These are phyloP conservation scores for Rhorus exstirpatorius DNA, from an alignment of 2,888 invertebrate species.

Conservation along the genomic window DNA sequence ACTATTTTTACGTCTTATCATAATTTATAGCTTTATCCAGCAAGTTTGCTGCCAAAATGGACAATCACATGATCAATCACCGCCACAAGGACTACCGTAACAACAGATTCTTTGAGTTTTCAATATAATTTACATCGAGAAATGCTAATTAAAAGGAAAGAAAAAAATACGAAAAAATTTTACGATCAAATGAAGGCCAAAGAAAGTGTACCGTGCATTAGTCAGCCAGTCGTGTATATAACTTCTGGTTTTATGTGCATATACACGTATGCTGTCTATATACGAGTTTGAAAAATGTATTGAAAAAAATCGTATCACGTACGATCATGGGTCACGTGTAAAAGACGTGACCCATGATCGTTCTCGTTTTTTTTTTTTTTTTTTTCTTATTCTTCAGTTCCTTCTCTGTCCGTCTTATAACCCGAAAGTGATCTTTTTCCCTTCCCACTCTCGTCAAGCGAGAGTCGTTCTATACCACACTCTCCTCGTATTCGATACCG, in stretches of 20 bases:
- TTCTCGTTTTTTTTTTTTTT: constrained; percentile 56
- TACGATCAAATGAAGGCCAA: not conserved
- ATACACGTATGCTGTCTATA: not conserved
- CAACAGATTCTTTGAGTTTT: no score
- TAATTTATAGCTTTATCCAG: no score
- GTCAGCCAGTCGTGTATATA: constrained; percentile 13
- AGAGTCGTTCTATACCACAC: constrained; percentile 35
- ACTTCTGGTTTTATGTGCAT: constrained; percentile 15
- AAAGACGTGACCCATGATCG: constrained; percentile 70
- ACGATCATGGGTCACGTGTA: constrained; percentile 74
- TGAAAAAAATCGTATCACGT: constrained; percentile 75
- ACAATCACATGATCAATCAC: no score
- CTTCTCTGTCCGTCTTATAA: constrained; percentile 26
- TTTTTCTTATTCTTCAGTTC: not conserved
- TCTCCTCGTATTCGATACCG: not conserved
- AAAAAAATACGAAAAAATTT: not conserved
- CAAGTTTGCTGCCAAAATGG: no score
- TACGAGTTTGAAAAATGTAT: constrained; percentile 12
- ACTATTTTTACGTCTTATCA: no score
- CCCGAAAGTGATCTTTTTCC: constrained; percentile 68
- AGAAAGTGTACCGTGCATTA: constrained; percentile 35
- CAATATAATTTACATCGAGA: no score
- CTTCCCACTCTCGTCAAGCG: constrained; percentile 42
- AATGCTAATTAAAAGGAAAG: not conserved
- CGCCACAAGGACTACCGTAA: no score